phyloP scores from a whole-genome alignment of 2,797 vertebrate genomes.

The Tachyglossus aculeatus region DNA sequence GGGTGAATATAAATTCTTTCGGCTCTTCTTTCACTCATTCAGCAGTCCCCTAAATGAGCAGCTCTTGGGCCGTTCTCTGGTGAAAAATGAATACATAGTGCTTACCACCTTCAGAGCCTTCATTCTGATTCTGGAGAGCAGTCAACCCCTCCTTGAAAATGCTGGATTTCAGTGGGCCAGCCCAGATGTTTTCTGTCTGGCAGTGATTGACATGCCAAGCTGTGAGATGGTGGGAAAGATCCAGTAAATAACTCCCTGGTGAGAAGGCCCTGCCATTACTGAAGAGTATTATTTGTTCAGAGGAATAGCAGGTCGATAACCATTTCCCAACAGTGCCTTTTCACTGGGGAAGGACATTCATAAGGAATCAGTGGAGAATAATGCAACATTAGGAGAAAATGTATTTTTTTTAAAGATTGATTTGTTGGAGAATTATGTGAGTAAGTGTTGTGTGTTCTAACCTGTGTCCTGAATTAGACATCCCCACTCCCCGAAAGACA shows the following conservation, averaged over 20 bases:
- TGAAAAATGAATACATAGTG: background rate
- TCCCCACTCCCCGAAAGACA: background rate
- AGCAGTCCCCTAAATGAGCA: slow-evolving; percentile 23
- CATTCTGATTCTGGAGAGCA: slow-evolving; percentile 21
- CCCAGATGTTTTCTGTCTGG: slow-evolving; percentile 21
- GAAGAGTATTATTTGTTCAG: slow-evolving; percentile 7
- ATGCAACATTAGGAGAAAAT: background rate
- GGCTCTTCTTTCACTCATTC: background rate
- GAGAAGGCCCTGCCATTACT: slow-evolving; percentile 22
- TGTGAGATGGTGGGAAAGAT: slow-evolving; percentile 36
- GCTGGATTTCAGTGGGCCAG: slow-evolving; percentile 17
- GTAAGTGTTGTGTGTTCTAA: too few species aligned
- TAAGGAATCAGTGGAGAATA: slow-evolving; percentile 21
- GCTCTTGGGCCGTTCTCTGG: background rate
- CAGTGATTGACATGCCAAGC: slow-evolving; percentile 23
- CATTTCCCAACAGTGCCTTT: slow-evolving; percentile 15
- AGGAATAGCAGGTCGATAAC: slow-evolving; percentile 22
- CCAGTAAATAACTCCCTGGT: slow-evolving; percentile 41
- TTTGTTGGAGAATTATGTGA: too few species aligned
- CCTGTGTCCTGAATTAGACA: background rate
- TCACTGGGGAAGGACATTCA: slow-evolving; percentile 13
- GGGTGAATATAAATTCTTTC: background rate
- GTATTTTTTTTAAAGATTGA: too few species aligned
- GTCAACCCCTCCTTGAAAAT: slow-evolving; percentile 14
- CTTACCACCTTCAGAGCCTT: background rate